Base-by-base conservation (phyloP, 2,797 vertebrate genomes). In the Pangasius sanitwongsei region DNA sequence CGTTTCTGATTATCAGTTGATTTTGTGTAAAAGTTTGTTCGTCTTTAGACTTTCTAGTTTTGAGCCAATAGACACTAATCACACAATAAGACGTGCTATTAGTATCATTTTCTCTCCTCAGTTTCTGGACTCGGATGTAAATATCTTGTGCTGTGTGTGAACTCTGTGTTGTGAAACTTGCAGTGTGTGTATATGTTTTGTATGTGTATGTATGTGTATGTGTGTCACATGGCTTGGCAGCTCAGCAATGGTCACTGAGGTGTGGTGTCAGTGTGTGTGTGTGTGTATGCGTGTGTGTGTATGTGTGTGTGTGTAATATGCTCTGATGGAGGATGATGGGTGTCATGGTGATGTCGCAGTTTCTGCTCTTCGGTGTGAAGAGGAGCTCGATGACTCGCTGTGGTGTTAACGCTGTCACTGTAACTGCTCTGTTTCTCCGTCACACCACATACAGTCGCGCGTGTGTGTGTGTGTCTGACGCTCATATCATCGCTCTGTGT, bases 251-350 rank as follows among this genome's bases (percentile, higher is more conserved):
- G 28, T 80, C 75, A 80, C 41, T 78, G 4, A 50, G 9, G 23
- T 12, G 74, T 18, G 50, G 41, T 59, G 44, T 50, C 50, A 57
- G 77, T 80, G 77, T 80, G 34, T 34, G 34, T 34, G 34, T 34
- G 34, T 34, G 34, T 34, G 34, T 34, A n/a, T n/a, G n/a, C n/a
- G 67, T 70, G 48, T 37, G 78, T 86, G 41, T 63, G 59, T 78
- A 20, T 37, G 75, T 53, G 75, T 59, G 72, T 50, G 78, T 81
- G 78, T 86, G 89, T 91, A 91, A 93, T 91, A 90, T 44, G 8
- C 28, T 34, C 81, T 92, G 93, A 93, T 94, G 89, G 87, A 81
- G 41, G 89, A 78, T 87, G n/a, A 74, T 61, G 25, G 83, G 65
- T 65, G 72, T 85, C 74, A 75, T 23, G 70, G 44, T 77, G 91